These are phyloP conservation scores for Rhamnusium bicolor DNA, from an alignment of 2,888 invertebrate species.

Conservation along the genomic window DNA sequence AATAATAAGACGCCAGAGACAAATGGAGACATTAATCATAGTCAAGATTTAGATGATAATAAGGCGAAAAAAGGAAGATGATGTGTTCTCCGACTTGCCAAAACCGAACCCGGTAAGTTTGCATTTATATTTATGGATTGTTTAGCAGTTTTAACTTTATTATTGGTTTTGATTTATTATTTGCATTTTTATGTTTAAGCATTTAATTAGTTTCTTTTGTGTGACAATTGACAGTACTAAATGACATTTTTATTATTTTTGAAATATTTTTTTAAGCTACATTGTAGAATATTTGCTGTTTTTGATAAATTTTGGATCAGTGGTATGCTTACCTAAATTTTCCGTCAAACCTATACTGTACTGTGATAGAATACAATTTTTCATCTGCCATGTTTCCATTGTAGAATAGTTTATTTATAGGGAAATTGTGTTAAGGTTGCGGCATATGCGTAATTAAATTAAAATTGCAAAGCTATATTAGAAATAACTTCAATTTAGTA, in stretches of 20 bases:
- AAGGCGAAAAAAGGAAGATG: constrained; percentile 48
- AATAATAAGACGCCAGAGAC: constrained; percentile 55
- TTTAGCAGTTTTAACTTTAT: constrained; percentile 10
- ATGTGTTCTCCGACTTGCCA: constrained; percentile 63
- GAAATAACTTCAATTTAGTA: no score
- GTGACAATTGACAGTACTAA: neutral
- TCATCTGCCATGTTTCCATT: neutral
- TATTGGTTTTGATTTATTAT: constrained; percentile 6
- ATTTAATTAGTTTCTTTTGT: neutral
- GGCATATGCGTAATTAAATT: no score
- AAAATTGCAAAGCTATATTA: no score
- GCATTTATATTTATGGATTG: constrained; percentile 2
- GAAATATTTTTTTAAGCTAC: neutral
- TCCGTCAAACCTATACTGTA: neutral
- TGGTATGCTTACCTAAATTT: neutral
- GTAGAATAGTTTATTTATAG: neutral
- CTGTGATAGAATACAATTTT: neutral
- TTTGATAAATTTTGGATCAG: neutral
- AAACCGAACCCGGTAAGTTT: constrained; percentile 68
- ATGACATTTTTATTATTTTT: neutral
- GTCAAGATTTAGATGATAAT: constrained; percentile 46
- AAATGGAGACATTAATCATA: constrained; percentile 57
- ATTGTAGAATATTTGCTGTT: neutral
- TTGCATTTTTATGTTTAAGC: neutral
- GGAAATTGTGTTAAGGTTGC: neutral